Conservation (phyloP, 2,888 invertebrate species). For the Diachrysia chrysitis region DNA sequence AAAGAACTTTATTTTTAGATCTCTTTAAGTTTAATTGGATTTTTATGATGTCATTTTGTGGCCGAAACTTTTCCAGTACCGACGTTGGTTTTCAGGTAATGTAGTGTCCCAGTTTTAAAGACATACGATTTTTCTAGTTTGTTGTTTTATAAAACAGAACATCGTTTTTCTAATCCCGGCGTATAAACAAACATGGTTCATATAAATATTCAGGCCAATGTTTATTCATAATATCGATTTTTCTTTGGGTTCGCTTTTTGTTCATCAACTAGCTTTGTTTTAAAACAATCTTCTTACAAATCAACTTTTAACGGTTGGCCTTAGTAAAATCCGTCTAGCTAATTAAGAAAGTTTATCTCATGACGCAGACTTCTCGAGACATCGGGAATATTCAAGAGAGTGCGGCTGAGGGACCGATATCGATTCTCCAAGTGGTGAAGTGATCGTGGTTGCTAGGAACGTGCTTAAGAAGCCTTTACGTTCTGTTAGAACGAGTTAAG, state of each 20-base stretch:
- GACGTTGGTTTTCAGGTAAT: conserved; percentile 11
- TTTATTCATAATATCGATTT: conserved; percentile 7
- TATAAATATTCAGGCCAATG: conserved; percentile 7
- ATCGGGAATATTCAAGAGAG: conserved; percentile 56
- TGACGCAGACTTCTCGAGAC: conserved; percentile 56
- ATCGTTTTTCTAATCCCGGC: background rate
- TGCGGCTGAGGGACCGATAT: conserved; percentile 55
- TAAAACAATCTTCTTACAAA: conserved; percentile 32
- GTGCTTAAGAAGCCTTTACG: conserved; percentile 69
- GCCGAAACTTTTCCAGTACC: background rate
- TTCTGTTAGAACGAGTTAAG: conserved; percentile 60
- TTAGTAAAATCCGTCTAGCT: conserved; percentile 48
- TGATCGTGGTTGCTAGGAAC: conserved; percentile 62
- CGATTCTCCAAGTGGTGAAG: conserved; percentile 55
- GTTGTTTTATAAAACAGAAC: background rate
- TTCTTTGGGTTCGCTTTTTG: background rate
- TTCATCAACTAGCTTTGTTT: conserved; percentile 18
- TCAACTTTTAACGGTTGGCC: conserved; percentile 43
- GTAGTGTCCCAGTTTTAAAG: background rate
- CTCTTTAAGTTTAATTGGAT: conserved; percentile 42
- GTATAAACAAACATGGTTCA: background rate
- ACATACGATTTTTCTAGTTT: background rate
- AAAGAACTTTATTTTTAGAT: conserved; percentile 30
- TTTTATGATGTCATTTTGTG: conserved; percentile 20
- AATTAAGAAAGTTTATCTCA: conserved; percentile 55